A percentile compares a stretch with the other conserved stretches of the same genome.
Conservation (phyloP, 2,797 vertebrate species). For the Lacerta bilineata region DNA sequence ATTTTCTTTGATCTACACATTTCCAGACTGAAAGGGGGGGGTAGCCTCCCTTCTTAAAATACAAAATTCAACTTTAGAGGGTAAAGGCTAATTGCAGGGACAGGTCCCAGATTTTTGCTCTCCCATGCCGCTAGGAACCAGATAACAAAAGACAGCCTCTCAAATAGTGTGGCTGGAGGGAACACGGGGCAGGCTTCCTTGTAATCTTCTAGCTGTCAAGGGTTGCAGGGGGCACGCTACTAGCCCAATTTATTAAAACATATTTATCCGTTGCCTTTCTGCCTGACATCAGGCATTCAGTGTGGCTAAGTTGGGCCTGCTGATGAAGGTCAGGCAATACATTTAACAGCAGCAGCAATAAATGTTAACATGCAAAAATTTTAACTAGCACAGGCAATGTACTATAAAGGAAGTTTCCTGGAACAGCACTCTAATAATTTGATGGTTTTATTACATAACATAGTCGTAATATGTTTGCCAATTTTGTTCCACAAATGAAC, state of each 20-base stretch:
- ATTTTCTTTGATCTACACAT: no score
- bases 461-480: neutral
- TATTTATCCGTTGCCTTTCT: neutral
- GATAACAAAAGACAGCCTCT: neutral
- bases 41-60: no score
- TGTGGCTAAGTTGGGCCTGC: neutral
- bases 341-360: no score
- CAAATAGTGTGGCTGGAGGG: neutral
- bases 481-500: neutral
- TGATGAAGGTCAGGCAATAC: no score
- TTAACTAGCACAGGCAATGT: neutral
- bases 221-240: neutral
- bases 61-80: no score
- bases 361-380: no score
- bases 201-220: neutral
- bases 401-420: no score
- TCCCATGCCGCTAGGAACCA: no score
- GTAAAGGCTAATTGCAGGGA: no score
- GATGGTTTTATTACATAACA: neutral
- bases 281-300: neutral
- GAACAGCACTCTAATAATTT: neutral
- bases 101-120: no score
- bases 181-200: neutral
- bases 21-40: no score
- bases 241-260: neutral